Conservation (phyloP, 2,113 vertebrate species). For the Neoarius graeffei region DNA sequence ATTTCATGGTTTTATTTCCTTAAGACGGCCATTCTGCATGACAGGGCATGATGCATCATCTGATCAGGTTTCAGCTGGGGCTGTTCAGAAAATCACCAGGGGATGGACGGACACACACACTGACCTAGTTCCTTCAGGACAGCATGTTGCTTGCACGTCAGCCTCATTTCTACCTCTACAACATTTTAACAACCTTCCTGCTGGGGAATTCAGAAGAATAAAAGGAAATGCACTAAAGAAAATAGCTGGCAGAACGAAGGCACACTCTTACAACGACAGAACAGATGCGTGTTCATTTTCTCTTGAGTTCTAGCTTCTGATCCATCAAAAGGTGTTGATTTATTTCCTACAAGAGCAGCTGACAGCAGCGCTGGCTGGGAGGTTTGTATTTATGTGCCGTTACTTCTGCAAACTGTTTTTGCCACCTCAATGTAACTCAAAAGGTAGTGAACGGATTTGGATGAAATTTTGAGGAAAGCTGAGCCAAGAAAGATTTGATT, state of each 20-base stretch:
- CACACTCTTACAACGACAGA: no score
- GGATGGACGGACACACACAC: background rate
- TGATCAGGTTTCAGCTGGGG: background rate
- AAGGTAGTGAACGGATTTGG: no score
- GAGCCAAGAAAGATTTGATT: no score
- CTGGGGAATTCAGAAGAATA: background rate
- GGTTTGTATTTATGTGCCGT: no score
- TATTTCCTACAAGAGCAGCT: no score
- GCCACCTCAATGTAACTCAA: no score
- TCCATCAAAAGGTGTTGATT: no score
- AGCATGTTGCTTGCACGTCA: background rate
- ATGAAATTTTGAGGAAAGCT: no score
- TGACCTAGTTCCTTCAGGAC: background rate
- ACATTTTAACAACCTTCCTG: background rate
- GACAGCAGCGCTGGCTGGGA: no score
- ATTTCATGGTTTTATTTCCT: constrained; percentile 9
- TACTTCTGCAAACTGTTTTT: no score
- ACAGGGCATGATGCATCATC: background rate
- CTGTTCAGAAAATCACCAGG: background rate
- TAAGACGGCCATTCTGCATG: background rate
- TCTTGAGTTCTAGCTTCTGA: no score
- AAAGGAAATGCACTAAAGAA: background rate
- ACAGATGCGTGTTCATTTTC: no score
- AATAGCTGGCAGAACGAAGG: background rate
- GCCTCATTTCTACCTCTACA: background rate